These are phyloP conservation scores for Thymelicus sylvestris DNA, from an alignment of 2,888 invertebrate species.

Conservation along the genomic window DNA sequence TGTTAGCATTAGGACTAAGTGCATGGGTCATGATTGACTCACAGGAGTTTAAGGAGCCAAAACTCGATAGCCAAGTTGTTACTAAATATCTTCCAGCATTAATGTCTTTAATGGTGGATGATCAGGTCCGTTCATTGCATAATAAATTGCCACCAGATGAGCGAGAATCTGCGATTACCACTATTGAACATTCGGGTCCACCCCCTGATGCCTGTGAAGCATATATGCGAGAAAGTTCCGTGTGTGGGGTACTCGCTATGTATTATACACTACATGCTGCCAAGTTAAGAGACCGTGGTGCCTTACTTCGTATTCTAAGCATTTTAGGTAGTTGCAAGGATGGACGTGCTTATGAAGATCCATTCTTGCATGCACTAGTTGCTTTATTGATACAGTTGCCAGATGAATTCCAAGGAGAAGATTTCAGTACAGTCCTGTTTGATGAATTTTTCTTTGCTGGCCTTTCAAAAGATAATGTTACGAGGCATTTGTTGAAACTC, in stretches of 20 bases:
- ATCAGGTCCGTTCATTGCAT: constrained; percentile 92
- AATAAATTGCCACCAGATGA: constrained; percentile 96
- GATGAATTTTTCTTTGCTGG: constrained; percentile 98
- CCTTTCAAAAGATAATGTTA: constrained; percentile 94
- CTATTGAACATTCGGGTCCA: constrained; percentile 97
- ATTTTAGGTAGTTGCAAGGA: constrained; percentile 96
- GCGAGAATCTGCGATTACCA: constrained; percentile 95
- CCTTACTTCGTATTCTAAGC: constrained; percentile 93
- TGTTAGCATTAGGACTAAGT: constrained; percentile 96
- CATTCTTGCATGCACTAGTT: constrained; percentile 96
- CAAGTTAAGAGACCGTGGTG: constrained; percentile 91
- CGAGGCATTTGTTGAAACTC: constrained; percentile 94
- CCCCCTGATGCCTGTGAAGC: constrained; percentile 97
- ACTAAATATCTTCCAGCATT: constrained; percentile 97
- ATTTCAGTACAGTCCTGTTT: constrained; percentile 97
- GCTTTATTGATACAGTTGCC: constrained; percentile 93
- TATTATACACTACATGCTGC: constrained; percentile 97
- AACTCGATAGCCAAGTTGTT: constrained; percentile 95
- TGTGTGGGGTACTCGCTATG: constrained; percentile 97
- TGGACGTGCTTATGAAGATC: constrained; percentile 97
- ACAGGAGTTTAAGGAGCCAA: constrained; percentile 97
- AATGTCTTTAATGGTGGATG: constrained; percentile 96
- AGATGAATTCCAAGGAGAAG: constrained; percentile 96
- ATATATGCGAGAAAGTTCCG: constrained; percentile 95
- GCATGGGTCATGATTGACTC: constrained; percentile 99